phyloP scores from a whole-genome alignment of 2,888 invertebrate genomes.

The Andrena bicolor region DNA sequence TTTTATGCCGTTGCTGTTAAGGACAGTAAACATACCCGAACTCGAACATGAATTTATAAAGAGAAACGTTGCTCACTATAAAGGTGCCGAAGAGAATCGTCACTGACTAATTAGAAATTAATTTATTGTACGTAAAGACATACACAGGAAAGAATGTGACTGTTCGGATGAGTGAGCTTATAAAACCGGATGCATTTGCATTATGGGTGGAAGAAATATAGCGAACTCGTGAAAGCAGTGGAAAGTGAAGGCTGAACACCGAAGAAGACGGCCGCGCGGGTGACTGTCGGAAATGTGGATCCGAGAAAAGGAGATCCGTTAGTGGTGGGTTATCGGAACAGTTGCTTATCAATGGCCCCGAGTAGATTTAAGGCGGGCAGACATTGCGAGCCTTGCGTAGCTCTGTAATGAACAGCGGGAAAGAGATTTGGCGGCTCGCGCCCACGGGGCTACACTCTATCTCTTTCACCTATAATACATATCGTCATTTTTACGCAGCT shows the following conservation, averaged over 20 bases:
- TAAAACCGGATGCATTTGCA: constrained; percentile 62
- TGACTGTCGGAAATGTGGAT: neutral
- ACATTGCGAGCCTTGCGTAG: neutral
- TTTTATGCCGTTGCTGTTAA: no score
- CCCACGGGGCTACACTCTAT: neutral
- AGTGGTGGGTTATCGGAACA: neutral
- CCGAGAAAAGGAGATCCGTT: neutral
- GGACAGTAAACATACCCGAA: neutral
- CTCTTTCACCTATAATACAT: constrained; percentile 23
- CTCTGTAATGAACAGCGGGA: neutral
- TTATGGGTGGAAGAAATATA: constrained; percentile 3
- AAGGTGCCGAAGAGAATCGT: constrained; percentile 17
- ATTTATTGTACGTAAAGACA: constrained; percentile 69
- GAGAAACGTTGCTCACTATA: constrained; percentile 2
- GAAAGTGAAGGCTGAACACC: neutral
- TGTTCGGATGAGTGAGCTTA: constrained; percentile 61
- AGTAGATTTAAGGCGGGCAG: neutral
- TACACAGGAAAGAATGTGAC: constrained; percentile 72
- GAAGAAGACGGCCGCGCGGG: no score
- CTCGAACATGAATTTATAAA: neutral
- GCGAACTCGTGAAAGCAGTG: constrained; percentile 12
- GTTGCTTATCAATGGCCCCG: neutral
- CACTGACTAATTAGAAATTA: constrained; percentile 67
- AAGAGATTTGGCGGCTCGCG: neutral
- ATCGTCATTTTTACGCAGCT: constrained; percentile 64